Percentiles rank a stretch among this genome's conserved stretches.
These are phyloP conservation scores for Chelonia mydas DNA, from an alignment of 2,797 vertebrate species.

Conservation along the genomic window DNA sequence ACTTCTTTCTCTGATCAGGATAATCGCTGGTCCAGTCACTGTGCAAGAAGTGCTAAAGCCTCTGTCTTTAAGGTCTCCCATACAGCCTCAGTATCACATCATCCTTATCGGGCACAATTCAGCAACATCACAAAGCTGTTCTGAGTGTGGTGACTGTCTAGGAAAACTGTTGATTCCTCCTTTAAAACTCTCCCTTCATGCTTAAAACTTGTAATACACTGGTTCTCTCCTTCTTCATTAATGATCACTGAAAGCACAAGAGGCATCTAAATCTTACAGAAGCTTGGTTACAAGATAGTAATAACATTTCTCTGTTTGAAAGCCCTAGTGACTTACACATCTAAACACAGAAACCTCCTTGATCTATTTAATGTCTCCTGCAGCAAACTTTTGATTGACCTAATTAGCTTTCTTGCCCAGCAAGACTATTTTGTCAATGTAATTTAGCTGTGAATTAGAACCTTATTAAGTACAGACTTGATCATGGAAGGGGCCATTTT, in stretches of 20 bases:
- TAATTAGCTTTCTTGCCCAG: not conserved
- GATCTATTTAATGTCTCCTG: not conserved
- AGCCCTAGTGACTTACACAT: not conserved
- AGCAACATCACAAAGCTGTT: accelerated
- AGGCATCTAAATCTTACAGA: not conserved
- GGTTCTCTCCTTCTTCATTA: not conserved
- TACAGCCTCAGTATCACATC: not conserved
- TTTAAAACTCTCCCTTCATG: not conserved
- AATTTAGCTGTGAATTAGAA: not conserved
- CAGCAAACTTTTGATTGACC: not conserved
- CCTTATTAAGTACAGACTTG: not conserved
- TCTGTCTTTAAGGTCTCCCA: not conserved
- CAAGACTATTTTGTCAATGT: not conserved
- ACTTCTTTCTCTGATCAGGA: not conserved
- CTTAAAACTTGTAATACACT: not conserved
- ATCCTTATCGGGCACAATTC: not conserved
- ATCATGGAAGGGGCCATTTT: not conserved
- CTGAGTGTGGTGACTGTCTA: not conserved
- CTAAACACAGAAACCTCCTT: not conserved
- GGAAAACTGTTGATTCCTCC: not conserved
- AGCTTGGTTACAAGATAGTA: not conserved
- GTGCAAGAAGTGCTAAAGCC: not conserved
- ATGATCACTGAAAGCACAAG: not conserved
- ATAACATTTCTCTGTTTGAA: not conserved
- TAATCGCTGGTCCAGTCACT: not conserved